Evolutionary conservation across 2,113 vertebrate species (phyloP).

Genomic region (Sula dactylatra): DNA sequence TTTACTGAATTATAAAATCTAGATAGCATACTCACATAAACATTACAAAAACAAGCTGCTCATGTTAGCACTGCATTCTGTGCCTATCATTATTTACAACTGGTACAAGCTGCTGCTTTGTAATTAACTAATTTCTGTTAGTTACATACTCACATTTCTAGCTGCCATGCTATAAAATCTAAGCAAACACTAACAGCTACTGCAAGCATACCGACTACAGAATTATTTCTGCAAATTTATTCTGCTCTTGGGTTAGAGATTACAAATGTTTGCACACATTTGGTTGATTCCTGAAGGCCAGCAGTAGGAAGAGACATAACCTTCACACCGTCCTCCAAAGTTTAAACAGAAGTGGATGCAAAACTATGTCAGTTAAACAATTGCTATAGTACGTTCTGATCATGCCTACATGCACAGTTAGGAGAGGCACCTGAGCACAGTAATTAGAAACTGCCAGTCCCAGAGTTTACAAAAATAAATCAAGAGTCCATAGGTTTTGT

Average conservation of each 20-base stretch:
- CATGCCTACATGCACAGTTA: background rate
- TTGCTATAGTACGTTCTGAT: background rate
- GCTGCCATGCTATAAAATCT: background rate
- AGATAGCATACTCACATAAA: background rate
- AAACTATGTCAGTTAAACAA: background rate
- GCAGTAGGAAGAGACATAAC: background rate
- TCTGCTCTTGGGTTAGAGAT: background rate
- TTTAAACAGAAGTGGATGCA: background rate
- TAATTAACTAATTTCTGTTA: background rate
- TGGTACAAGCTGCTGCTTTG: background rate
- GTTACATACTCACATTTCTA: background rate
- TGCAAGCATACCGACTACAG: background rate
- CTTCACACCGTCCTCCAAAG: background rate
- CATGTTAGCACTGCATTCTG: background rate
- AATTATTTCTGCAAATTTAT: slow-evolving; percentile 24
- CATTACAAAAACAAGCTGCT: background rate
- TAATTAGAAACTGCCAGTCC: background rate
- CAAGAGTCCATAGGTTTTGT: background rate
- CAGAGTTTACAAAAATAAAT: background rate
- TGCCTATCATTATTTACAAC: background rate
- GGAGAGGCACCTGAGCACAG: background rate
- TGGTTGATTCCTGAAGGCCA: background rate
- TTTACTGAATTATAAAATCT: background rate
- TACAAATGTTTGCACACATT: slow-evolving; percentile 25
- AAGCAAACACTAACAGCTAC: slow-evolving; percentile 16